phyloP scores from a whole-genome alignment of 2,888 invertebrate genomes.

The Eristalis arbustorum region DNA sequence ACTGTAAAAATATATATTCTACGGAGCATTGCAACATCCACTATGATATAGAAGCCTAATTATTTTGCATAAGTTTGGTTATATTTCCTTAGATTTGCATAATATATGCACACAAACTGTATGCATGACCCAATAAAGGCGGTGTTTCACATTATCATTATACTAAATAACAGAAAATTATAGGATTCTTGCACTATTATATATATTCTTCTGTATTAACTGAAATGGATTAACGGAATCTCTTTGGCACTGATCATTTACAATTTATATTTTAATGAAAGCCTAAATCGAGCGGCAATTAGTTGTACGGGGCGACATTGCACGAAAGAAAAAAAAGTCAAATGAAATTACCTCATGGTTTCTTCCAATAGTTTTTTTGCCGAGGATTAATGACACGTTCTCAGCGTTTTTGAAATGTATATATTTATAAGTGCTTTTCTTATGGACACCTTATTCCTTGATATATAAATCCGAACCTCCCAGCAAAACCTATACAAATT shows the following conservation, averaged over 20 bases:
- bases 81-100: conserved; percentile 56
- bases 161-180: conserved; percentile 27
- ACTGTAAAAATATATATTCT: not conserved
- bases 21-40: not conserved
- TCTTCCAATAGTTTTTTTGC: conserved; percentile 32
- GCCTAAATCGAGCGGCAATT: conserved; percentile 43
- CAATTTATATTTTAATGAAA: conserved; percentile 1
- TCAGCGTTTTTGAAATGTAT: conserved; percentile 13
- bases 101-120: conserved; percentile 44
- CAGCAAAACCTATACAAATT: conserved; percentile 56
- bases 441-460: conserved; percentile 13
- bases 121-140: conserved; percentile 48
- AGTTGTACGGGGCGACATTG: conserved; percentile 10
- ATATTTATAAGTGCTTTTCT: conserved; percentile 20
- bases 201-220: not conserved
- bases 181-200: not conserved
- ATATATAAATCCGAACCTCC: conserved; percentile 39
- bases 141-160: conserved; percentile 6
- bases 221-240: conserved; percentile 36
- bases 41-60: not conserved
- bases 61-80: conserved; percentile 59
- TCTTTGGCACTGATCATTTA: not conserved
- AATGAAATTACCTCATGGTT: conserved; percentile 53
- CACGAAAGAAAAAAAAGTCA: not conserved
- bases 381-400: conserved; percentile 4